Base-by-base conservation (phyloP, 2,888 invertebrate species). In the Crioceris asparagi region DNA sequence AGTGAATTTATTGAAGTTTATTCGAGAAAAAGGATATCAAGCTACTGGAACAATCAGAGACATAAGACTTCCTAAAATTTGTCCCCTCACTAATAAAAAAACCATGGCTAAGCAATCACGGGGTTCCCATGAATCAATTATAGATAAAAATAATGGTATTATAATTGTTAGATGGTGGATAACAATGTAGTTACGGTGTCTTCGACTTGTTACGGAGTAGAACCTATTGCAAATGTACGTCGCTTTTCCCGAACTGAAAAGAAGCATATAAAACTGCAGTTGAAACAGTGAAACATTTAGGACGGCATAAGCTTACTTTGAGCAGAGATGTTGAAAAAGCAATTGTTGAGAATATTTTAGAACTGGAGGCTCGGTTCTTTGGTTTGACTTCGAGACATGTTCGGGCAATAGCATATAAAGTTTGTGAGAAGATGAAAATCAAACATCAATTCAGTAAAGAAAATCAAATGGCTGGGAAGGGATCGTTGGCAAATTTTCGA, bases 151-250 rank as follows among this genome's bases (percentile, higher is more conserved):
- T n/a, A 38, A 37, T 26, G 44, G 41, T 11, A 45, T 53, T 29
- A 10, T 47, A 32, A 25, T 46, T 18, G 43, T 44, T 12, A 44
- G 32, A 14, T 59, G 49, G 52, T 48, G 37, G 54, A 57, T 32
- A 58, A 56, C 38, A 40, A 39, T 34, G 46, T 52, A 12, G 54
- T 57, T 27, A 46, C 51, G 29, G 42, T 50, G 27, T 50, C 46
- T 12, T 40, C 43, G 12, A 51, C 41, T 17, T 40, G 27, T 29
- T 41, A 43, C 39, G 46, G 49, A 25, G 40, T 49, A 23, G 19
- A 35, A 26, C 38, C 41, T 19, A 33, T 38, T 23, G 38, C 18
- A 42, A 32, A 29, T 12, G 46, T 49, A 3, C 29, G 41, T 17
- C 29, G 46, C 12, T 51, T 39, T 36, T 39, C 41, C 12, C 33